phyloP scores from a whole-genome alignment of 2,888 invertebrate genomes.

The Anarsia innoxiella region DNA sequence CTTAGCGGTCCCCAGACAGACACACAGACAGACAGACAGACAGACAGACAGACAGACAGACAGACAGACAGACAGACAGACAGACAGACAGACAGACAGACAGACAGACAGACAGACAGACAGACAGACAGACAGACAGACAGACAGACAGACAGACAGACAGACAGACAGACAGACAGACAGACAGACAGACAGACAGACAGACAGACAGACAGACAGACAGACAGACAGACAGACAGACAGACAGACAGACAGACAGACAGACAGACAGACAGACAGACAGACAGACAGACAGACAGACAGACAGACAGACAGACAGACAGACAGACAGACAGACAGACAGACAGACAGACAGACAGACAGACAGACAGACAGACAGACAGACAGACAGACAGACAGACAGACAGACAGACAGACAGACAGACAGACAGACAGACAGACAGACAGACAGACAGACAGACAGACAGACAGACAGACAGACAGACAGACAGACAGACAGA shows the following conservation, averaged over 20 bases:
- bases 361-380: neutral
- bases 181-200: neutral
- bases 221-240: neutral
- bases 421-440: neutral
- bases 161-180: neutral
- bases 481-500: neutral
- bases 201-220: neutral
- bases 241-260: neutral
- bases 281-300: neutral
- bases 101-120: neutral
- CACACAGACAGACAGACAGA: neutral
- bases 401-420: neutral
- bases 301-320: neutral
- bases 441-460: neutral
- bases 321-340: neutral
- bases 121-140: neutral
- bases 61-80: neutral
- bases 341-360: neutral
- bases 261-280: neutral
- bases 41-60: neutral
- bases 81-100: neutral
- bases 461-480: neutral
- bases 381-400: neutral
- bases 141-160: neutral
- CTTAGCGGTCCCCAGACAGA: no score